Percentiles rank a stretch among this genome's conserved stretches.
These are phyloP conservation scores for Upupa epops DNA, from an alignment of 2,113 vertebrate genomes.

Conservation along the genomic window DNA sequence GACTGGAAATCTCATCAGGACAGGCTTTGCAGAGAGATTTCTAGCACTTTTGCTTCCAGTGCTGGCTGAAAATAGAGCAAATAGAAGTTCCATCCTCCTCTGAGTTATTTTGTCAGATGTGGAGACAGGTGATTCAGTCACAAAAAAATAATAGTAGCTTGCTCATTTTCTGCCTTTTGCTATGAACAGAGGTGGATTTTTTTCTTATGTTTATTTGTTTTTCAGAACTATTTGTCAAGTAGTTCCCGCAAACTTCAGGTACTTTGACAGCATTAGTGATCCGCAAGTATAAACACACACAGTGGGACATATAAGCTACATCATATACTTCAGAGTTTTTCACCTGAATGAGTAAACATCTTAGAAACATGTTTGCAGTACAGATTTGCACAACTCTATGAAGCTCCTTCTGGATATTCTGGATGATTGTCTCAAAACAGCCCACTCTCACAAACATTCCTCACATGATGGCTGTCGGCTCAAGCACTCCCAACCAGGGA, in stretches of 20 bases:
- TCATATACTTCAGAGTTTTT: background rate
- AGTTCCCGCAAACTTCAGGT: background rate
- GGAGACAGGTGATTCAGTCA: slow-evolving; percentile 1
- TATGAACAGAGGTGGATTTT: background rate
- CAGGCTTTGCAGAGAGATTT: slow-evolving; percentile 22
- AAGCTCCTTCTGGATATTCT: background rate
- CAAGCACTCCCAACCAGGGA: background rate
- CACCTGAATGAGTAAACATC: background rate
- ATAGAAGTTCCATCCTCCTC: background rate
- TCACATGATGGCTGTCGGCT: rapidly evolving
- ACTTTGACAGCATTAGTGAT: background rate
- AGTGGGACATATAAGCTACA: rapidly evolving
- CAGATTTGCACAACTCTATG: background rate
- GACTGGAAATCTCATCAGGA: slow-evolving; percentile 43
- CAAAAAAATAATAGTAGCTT: background rate
- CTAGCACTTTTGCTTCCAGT: slow-evolving; percentile 8
- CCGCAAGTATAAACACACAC: background rate
- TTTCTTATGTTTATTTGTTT: background rate
- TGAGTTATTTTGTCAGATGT: background rate
- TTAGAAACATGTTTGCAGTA: background rate
- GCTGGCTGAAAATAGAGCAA: slow-evolving; percentile 1
- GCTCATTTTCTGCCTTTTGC: background rate
- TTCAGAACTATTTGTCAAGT: background rate
- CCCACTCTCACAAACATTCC: background rate
- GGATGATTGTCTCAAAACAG: background rate